A percentile compares a stretch with the other conserved stretches of the same genome.
These are phyloP conservation scores for Mycalesis mineus DNA, from an alignment of 2,888 invertebrate genomes.

Conservation along the genomic window DNA sequence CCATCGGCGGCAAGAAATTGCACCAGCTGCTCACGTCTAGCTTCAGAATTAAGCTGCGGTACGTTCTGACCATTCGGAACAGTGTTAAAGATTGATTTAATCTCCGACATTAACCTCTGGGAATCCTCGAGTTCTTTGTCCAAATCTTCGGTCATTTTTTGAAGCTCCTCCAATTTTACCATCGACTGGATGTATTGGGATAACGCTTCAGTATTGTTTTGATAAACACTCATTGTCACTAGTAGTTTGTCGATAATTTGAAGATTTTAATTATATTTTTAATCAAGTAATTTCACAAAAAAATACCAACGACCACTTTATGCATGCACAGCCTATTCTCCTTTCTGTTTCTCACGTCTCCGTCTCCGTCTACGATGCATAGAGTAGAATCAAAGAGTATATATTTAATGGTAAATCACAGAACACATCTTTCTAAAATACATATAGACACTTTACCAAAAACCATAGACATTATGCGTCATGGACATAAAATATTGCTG, in stretches of 20 bases:
- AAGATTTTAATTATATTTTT: background rate
- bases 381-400: no score
- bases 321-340: no score
- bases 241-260: background rate
- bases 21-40: slow-evolving; percentile 48
- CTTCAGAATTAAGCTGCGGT: slow-evolving; percentile 31
- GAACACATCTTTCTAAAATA: no score
- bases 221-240: slow-evolving; percentile 36
- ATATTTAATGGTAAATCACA: no score
- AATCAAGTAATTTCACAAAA: no score
- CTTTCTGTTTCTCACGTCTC: no score
- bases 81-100: slow-evolving; percentile 50
- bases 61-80: slow-evolving; percentile 33
- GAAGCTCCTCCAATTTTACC: slow-evolving; percentile 53
- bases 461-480: no score
- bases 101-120: slow-evolving; percentile 56
- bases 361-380: no score
- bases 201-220: slow-evolving; percentile 41
- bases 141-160: slow-evolving; percentile 56
- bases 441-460: no score
- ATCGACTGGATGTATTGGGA: slow-evolving; percentile 52
- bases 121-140: slow-evolving; percentile 59
- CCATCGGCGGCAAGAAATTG: slow-evolving; percentile 49
- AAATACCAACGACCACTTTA: no score
- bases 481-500: no score